These are phyloP conservation scores for cattle (Bos taurus) DNA, from an alignment of 2,113 vertebrate genomes.

Conservation along the genomic window ARS-UCD2.0 NC_037328.1:131865501-131866000, in stretches of 20 bases:
- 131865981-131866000: background rate
- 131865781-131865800: background rate
- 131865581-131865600: background rate
- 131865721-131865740: background rate
- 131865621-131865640: conserved; percentile 10
- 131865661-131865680: conserved; percentile 22
- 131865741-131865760: conserved; percentile 21
- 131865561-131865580: background rate
- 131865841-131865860: background rate
- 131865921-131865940: background rate
- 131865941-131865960: background rate
- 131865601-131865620: background rate
- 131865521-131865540: background rate
- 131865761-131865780: conserved; percentile 11
- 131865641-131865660: background rate
- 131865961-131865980: background rate
- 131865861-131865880: background rate
- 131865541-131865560: background rate
- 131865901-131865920: background rate
- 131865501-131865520: background rate
- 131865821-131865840: background rate
- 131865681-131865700: background rate
- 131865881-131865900: background rate
- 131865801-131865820: background rate
- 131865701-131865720: background rate